Evolutionary conservation across 1,140 invertebrate species (phyloP), one percentile per base, ranked within the genome.

Genomic region (Saxidomus purpurata): DNA sequence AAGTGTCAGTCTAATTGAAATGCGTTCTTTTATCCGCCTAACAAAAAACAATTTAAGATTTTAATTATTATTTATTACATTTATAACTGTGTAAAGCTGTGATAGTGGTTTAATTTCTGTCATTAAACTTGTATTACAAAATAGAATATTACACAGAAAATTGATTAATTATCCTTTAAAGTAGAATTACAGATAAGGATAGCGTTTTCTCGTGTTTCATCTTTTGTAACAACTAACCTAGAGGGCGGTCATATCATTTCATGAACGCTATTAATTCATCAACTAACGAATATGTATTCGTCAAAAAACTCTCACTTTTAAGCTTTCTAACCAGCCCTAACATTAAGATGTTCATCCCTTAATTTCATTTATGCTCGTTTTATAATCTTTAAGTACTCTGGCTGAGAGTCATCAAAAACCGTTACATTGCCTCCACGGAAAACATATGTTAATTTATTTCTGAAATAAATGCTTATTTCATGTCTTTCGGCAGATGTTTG

Each of bases 371-470:
- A 79, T 79, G 76, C 49, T 31, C 40, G n/a, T 79, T 79, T 79
- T 79, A 79, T 79, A 55, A 52, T 52, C 28, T 31, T 79, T 79
- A 79, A 79, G 76, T 79, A 36, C 31, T 79, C 4, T 47, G 3
- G 4, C 9, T 0, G 19, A 17, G 17, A 52, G 40, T 52, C 43
- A 40, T 79, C 49, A 79, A 55, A 59, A 55, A 47, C 47, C 76
- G 40, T 52, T 49, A 47, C 76, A 79, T 79, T 49, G 49, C 76
- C 25, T 22, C 34, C 19, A 79, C 40, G 25, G 25, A 79, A 79
- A 79, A 52, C 76, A 79, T 38, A 52, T 79, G 76, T 79, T 79
- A 55, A 79, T 79, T 79, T 79, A 79, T 79, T 79, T 79, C 76
- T 55, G 49, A 55, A 79, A 52, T 79, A 79, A 52, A 49, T 47